Evolutionary conservation across 2,113 vertebrate species (phyloP).

Genomic region (Gallinago paraguaiae): DNA sequence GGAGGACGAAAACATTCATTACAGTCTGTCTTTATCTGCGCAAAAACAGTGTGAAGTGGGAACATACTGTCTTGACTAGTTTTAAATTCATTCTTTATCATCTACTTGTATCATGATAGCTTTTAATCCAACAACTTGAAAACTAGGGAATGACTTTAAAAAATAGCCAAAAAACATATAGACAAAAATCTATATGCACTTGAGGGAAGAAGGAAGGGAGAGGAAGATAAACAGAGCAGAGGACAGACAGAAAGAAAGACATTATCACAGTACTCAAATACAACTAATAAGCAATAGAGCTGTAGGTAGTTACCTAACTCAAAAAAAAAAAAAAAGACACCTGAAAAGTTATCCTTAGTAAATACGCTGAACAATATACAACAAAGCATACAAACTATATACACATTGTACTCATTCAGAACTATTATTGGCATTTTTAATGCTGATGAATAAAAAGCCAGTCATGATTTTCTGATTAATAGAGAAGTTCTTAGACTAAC

Average conservation of each 20-base stretch:
- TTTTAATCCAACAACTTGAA: not conserved
- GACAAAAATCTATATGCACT: not conserved
- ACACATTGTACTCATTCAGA: not conserved
- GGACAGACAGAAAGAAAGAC: not conserved
- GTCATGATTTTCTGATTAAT: constrained; percentile 22
- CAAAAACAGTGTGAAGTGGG: not conserved
- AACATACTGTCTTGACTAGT: not conserved
- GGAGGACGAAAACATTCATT: not conserved
- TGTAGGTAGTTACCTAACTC: not conserved
- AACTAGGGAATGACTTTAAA: not conserved
- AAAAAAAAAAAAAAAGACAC: not conserved
- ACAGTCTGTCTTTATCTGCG: not conserved
- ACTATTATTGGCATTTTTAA: not conserved
- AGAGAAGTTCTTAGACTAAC: not conserved
- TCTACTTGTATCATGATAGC: not conserved
- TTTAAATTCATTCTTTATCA: not conserved
- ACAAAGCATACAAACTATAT: not conserved
- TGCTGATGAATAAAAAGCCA: constrained; percentile 16
- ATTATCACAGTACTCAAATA: not conserved
- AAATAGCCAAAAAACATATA: not conserved
- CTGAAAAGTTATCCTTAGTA: not conserved
- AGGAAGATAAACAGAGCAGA: not conserved
- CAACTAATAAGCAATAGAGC: not conserved
- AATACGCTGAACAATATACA: not conserved
- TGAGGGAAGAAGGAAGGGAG: not conserved